Conservation (phyloP, 2,113 vertebrate species). For the Callospermophilus lateralis region DNA sequence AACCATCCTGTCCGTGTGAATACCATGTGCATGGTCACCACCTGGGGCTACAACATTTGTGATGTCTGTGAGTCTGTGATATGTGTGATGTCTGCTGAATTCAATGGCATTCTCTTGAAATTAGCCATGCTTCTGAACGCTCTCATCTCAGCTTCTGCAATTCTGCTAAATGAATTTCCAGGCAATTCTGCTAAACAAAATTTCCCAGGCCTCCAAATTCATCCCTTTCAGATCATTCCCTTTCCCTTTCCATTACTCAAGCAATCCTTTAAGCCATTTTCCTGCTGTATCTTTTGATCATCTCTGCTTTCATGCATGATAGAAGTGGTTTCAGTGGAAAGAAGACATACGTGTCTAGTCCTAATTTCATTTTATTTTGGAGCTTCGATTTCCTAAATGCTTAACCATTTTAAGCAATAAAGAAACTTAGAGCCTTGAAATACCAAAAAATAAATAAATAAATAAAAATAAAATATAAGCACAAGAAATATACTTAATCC, state of each 20-base stretch:
- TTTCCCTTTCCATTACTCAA: not conserved
- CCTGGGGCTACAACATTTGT: conserved; percentile 70
- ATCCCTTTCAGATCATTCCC: not conserved
- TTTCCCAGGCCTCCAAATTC: not conserved
- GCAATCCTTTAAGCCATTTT: not conserved
- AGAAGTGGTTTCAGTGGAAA: not conserved
- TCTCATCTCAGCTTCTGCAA: not conserved
- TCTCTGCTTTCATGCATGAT: not conserved
- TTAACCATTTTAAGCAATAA: not conserved
- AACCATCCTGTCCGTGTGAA: not conserved
- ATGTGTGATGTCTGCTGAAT: not conserved
- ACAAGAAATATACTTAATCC: not conserved
- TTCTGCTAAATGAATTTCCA: not conserved
- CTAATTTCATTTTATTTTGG: not conserved
- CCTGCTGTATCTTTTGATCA: not conserved
- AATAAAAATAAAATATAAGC: not conserved
- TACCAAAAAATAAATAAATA: not conserved
- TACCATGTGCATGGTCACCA: conserved; percentile 57
- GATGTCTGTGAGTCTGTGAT: conserved; percentile 52
- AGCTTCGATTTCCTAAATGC: not conserved
- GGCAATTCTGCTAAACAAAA: not conserved
- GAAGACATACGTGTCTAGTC: not conserved
- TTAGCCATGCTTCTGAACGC: not conserved
- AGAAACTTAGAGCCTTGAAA: not conserved
- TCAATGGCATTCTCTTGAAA: not conserved